These are phyloP conservation scores for Coronaproctus castanopsis DNA, from an alignment of 2,888 invertebrate genomes.

Conservation along the genomic window DNA sequence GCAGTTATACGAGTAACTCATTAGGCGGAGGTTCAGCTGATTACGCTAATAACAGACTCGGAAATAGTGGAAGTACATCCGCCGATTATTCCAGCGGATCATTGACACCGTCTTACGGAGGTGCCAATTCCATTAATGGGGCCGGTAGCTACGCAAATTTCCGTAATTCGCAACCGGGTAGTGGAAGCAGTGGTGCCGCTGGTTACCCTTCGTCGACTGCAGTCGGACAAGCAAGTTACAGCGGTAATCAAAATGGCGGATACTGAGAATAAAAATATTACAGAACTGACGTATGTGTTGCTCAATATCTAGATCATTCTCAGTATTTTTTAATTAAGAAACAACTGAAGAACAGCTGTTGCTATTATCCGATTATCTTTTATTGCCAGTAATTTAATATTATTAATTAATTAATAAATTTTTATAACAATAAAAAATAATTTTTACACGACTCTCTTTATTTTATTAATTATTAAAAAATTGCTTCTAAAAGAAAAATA, in stretches of 20 bases:
- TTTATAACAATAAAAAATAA: too few relatives aligned
- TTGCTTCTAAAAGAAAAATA: too few relatives aligned
- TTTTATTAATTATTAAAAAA: too few relatives aligned
- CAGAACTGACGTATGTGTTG: neutral
- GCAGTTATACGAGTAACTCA: neutral
- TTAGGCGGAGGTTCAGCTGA: neutral
- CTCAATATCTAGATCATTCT: constrained; percentile 3
- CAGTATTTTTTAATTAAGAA: too few relatives aligned
- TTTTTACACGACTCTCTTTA: too few relatives aligned
- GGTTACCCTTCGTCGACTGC: neutral
- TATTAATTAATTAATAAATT: too few relatives aligned
- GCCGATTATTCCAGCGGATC: constrained; percentile 6
- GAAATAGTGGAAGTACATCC: neutral
- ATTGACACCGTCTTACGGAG: neutral
- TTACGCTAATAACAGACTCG: neutral
- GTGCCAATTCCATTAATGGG: constrained; percentile 2
- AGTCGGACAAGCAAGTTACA: constrained; percentile 3
- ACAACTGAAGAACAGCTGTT: too few relatives aligned
- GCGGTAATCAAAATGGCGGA: neutral
- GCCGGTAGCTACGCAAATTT: constrained; percentile 8
- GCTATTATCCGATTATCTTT: too few relatives aligned
- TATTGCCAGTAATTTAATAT: too few relatives aligned
- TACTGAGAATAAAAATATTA: neutral
- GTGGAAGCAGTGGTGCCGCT: constrained; percentile 1
- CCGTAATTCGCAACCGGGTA: constrained; percentile 3